A percentile compares a stretch with the other conserved stretches of the same genome.
Evolutionary conservation across 1,140 invertebrate species (phyloP).

Genomic region (Cotesia glomerata): DNA sequence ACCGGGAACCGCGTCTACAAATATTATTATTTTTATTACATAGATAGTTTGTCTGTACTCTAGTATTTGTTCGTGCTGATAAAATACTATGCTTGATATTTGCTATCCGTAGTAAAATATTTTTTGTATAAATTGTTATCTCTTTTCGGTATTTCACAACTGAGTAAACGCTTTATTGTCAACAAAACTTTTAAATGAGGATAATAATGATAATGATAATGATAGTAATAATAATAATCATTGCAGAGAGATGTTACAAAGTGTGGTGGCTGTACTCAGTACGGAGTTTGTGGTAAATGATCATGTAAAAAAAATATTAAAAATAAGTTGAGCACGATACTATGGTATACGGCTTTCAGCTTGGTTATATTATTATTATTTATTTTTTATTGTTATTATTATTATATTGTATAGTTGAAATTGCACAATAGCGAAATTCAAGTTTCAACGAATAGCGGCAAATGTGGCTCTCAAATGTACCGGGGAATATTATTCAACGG

Average conservation of each 20-base stretch:
- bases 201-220: background rate
- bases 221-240: background rate
- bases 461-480: background rate
- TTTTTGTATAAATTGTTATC: too few species aligned
- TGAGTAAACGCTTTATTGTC: background rate
- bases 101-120: too few species aligned
- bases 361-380: too few species aligned
- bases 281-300: background rate
- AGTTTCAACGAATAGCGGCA: background rate
- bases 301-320: background rate
- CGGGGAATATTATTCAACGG: background rate
- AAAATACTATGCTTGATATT: too few species aligned
- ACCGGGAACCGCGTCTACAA: too few species aligned
- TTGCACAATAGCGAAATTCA: constrained; percentile 2
- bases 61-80: too few species aligned
- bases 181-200: background rate
- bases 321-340: background rate
- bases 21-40: too few species aligned
- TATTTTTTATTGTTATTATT: background rate
- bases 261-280: background rate
- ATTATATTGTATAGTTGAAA: background rate
- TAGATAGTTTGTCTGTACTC: too few species aligned
- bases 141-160: background rate
- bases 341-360: background rate
- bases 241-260: background rate